phyloP scores from a whole-genome alignment of 2,113 vertebrate genomes.

The Sula dactylatra region DNA sequence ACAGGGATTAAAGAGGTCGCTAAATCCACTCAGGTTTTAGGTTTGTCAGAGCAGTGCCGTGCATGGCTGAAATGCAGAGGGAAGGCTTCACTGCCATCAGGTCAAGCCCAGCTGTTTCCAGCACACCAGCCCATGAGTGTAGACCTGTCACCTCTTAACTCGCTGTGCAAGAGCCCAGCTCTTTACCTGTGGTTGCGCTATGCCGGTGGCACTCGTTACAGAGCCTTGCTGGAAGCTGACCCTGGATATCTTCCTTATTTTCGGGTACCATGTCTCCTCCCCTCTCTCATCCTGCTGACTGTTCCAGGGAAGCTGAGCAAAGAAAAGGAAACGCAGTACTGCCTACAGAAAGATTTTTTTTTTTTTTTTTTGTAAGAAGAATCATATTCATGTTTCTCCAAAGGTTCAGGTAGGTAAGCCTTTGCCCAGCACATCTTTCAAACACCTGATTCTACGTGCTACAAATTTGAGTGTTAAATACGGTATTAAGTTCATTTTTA shows the following conservation, averaged over 20 bases:
- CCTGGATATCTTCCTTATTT: background rate
- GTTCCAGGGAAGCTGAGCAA: background rate
- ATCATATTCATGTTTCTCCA: background rate
- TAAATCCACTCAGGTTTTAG: background rate
- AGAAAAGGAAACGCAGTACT: background rate
- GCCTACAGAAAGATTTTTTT: background rate
- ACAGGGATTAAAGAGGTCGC: background rate
- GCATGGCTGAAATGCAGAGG: background rate
- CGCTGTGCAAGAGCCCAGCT: background rate
- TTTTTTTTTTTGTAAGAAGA: background rate
- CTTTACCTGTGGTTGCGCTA: fast-evolving
- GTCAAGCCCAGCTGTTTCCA: background rate
- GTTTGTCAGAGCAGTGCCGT: background rate
- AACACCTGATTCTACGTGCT: background rate
- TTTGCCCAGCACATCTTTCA: background rate
- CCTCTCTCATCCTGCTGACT: background rate
- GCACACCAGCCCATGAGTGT: fast-evolving
- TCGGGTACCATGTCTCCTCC: background rate
- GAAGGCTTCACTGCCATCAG: background rate
- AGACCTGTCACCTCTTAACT: background rate
- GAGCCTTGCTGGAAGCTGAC: background rate
- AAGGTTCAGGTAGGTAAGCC: background rate
- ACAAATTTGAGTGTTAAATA: background rate
- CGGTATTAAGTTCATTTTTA: fast-evolving
- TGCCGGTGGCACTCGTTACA: fast-evolving